Evolutionary conservation across 2,888 invertebrate genomes (phyloP).

Genomic region (Lasius platythorax): DNA sequence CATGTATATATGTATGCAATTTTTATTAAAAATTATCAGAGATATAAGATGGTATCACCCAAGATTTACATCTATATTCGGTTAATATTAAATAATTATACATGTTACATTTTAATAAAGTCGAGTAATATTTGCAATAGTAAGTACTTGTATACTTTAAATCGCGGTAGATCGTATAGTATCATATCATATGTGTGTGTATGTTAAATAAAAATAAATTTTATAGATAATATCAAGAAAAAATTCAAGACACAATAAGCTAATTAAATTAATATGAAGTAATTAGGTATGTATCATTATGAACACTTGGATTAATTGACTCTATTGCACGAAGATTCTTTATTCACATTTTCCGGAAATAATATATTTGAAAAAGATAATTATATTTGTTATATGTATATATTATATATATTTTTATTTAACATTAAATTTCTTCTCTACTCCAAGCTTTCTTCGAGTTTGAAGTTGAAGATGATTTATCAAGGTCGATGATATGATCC

Average conservation of each 20-base stretch:
- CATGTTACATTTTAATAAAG: background rate
- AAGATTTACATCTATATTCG: too few species aligned
- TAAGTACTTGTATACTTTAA: background rate
- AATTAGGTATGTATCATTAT: background rate
- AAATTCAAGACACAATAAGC: background rate
- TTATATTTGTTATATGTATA: background rate
- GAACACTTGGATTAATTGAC: background rate
- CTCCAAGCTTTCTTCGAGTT: background rate
- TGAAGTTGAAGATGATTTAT: background rate
- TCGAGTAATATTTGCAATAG: background rate
- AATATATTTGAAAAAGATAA: background rate
- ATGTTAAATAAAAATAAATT: background rate
- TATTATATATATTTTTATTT: background rate
- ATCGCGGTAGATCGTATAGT: too few species aligned
- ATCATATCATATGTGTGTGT: too few species aligned
- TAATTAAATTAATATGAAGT: background rate
- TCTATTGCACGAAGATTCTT: background rate
- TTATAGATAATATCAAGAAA: background rate
- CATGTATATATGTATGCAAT: background rate
- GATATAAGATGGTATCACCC: too few species aligned
- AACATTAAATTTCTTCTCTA: background rate
- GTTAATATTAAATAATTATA: background rate
- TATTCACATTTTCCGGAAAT: background rate
- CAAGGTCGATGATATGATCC: background rate
- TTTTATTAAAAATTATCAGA: background rate